Percentiles rank a stretch among this genome's conserved stretches.
These are phyloP conservation scores for Pseudomugil gertrudae DNA, from an alignment of 2,797 vertebrate species.

Conservation along the genomic window DNA sequence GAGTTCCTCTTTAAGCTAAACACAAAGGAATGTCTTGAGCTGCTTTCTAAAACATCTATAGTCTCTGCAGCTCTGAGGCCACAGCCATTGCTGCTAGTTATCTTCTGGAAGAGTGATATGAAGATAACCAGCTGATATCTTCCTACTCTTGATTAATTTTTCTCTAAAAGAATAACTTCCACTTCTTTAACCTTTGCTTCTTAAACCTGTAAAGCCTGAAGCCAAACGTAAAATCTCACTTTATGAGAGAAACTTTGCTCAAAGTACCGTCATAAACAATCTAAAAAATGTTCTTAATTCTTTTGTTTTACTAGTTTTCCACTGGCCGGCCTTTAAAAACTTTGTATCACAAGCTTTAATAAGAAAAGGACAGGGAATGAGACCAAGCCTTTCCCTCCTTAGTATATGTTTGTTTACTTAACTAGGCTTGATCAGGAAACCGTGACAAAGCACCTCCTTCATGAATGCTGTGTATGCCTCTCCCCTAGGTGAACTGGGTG, in stretches of 20 bases:
- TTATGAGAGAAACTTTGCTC: no score
- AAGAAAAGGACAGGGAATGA: background rate
- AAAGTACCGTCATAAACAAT: no score
- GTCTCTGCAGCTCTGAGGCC: no score
- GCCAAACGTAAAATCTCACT: no score
- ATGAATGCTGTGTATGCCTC: background rate
- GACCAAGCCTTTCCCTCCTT: background rate
- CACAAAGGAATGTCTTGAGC: no score
- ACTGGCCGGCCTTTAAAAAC: no score
- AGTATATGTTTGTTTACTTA: background rate
- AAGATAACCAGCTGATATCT: slow-evolving; percentile 23
- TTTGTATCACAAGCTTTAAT: background rate
- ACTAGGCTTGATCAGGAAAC: background rate
- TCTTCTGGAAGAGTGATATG: slow-evolving; percentile 16
- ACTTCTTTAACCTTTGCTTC: slow-evolving; percentile 4
- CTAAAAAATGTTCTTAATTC: no score
- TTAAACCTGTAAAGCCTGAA: background rate
- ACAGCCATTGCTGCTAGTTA: slow-evolving; percentile 1
- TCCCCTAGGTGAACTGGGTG: slow-evolving; percentile 88
- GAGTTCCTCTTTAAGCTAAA: no score
- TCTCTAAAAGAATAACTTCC: background rate
- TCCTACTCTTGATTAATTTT: background rate
- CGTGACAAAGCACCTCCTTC: background rate
- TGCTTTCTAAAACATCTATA: no score
- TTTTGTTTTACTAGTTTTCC: no score